Evolutionary conservation across 2,797 vertebrate species (phyloP), one percentile per base, ranked within the genome.

Genomic region (Pangasius larnaudii): DNA sequence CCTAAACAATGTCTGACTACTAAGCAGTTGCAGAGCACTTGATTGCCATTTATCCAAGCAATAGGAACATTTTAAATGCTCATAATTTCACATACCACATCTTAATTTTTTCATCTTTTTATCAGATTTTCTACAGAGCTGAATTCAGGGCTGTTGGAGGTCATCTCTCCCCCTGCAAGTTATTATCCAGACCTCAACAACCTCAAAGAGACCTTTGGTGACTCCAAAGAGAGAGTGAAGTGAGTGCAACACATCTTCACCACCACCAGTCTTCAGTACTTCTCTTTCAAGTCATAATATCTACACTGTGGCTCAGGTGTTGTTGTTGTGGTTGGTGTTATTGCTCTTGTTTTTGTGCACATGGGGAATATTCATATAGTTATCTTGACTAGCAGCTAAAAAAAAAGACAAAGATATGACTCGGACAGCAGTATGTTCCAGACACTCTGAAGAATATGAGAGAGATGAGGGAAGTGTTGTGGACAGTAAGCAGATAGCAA

Each of bases 141-240:
- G 90, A 97, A 39, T 95, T 98, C 98, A 91, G 99, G 99, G 69
- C 95, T 99, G 93, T 94, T 99, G 90, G 99, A 99, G 96, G 95
- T 99, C 89, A 98, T 99, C 93, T 99, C 99, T 5, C 98, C 99
- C 81, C 98, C 98, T 71, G 95, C 96, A 74, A 93, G 96, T 90
- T 99, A 98, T 94, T 99, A 99, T 93, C 99, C 99, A 27, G 98
- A 99, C 86, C 93, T 99, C 91, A 96, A 92, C 93, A 98, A 97
- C 94, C 95, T 99, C 94, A 99, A 97, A 93, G 98, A 99, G 93
- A 99, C 99, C 1, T 99, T 99, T 92, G 99, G 99, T 93, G 99
- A 99, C 93, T 98, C 98, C 67, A 98, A 96, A 93, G 98, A 99
- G 90, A 96, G 98, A 96, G 98, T 99, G 89, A 97, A 95, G 99